phyloP scores from a whole-genome alignment of 2,888 invertebrate genomes.

The Beris morrisii region DNA sequence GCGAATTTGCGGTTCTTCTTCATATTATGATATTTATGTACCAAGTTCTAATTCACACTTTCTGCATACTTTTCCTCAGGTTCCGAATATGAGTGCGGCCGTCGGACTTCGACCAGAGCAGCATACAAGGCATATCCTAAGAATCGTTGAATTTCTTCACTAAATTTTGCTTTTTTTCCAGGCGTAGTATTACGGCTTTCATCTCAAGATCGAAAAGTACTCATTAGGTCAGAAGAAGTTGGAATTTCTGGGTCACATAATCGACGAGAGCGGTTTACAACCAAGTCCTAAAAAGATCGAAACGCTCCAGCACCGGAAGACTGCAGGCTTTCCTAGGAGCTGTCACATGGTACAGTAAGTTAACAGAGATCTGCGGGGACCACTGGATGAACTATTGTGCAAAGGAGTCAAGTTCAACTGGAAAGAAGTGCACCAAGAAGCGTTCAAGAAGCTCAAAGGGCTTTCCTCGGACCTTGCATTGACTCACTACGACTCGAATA shows the following conservation, averaged over 20 bases:
- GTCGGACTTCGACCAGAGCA: too few species aligned
- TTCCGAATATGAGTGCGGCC: too few species aligned
- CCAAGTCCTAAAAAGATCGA: conserved; percentile 5
- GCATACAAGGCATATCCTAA: too few species aligned
- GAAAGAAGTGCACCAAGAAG: background rate
- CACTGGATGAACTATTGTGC: background rate
- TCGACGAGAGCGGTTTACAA: conserved; percentile 13
- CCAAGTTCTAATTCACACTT: too few species aligned
- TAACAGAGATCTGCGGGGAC: background rate
- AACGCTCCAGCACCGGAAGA: conserved; percentile 10
- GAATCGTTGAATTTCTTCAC: too few species aligned
- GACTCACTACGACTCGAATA: conserved; percentile 19
- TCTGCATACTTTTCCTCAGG: too few species aligned
- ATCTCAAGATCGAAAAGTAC: conserved; percentile 12
- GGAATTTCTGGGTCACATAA: conserved; percentile 11
- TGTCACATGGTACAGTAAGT: conserved; percentile 12
- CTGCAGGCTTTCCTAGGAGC: conserved; percentile 21
- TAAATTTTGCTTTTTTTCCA: too few species aligned
- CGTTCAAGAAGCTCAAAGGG: background rate
- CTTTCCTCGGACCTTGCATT: background rate
- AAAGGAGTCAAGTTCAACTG: background rate
- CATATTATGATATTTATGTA: too few species aligned
- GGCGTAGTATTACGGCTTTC: conserved; percentile 23
- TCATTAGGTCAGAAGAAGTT: conserved; percentile 9
- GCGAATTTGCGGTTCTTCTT: too few species aligned